Base-by-base conservation (phyloP, 2,888 invertebrate genomes). In the Drosophila lacicola region DNA sequence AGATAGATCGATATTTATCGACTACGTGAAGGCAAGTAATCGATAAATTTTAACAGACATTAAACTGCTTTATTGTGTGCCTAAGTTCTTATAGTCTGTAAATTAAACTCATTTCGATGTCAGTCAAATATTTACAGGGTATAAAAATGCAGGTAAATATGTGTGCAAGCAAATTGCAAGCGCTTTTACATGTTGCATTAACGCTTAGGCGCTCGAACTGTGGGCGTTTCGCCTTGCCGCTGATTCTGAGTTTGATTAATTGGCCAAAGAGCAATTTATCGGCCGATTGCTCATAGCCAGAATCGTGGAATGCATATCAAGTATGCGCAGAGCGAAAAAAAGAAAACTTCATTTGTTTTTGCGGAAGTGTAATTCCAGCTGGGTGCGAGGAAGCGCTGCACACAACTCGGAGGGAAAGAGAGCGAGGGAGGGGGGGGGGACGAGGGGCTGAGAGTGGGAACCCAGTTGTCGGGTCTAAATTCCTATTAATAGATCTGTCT, bases 211-310 rank as follows among this genome's bases (percentile, higher is more conserved):
- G 33, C n/a, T 36, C 42, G 19, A 54, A 10, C 44, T 58, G 60
- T 74, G 13, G 76, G 70, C 50, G 66, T 62, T 51, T 37, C 41
- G 51, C 45, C 51, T 57, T 62, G 70, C 49, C 42, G 61, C 60
- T 49, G 47, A 47, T 67, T 39, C 9, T 56, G 41, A 39, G 45
- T 56, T 74, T 81, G 81, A 78, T 82, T 81, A 83, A 81, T 82
- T 70, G 72, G 51, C 63, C 34, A 49, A 66, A 37, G 51, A 56
- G 64, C 60, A 72, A 81, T 69, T 78, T 71, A 63, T 63, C 51
- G 37, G 57, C 37, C 64, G 61, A 66, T 82, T 67, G 63, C 29
- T 65, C 46, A 47, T 10, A 44, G 54, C 21, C 29, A 19, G 37
- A 54, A 44, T 29, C 70, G 37, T 47, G 64, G 34, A 71, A 72